Evolutionary conservation across 2,797 vertebrate genomes (phyloP), one percentile per base, ranked within the genome.

Genomic region (Hylomyscus alleni): DNA sequence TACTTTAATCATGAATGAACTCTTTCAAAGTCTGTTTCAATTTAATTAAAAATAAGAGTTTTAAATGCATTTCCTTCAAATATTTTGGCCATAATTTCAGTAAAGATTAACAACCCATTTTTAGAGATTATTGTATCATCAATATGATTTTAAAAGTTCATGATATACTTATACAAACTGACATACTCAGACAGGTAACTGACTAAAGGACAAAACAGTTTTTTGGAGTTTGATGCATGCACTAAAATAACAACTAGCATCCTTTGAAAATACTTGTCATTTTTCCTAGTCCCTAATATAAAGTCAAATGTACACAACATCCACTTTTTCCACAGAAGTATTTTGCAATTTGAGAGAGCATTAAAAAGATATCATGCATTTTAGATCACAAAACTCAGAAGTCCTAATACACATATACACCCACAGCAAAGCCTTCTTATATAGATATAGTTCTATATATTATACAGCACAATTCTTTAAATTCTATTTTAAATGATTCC

Each of bases 121-220:
- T 84, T 37, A 90, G n/a, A 94, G 72, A 97, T 92, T 47, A 78
- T 47, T 0, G 13, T 89, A 37, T 89, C 91, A 76, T 88, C 95
- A 97, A 89, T 20, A 44, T 62, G 82, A 97, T 47, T 96, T 97
- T 85, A 97, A 54, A 95, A 81, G 72, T 69, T 81, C 95, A 92
- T 96, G 88, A 97, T 97, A 93, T 78, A 90, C 76, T 95, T 86
- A 91, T 91, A 90, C 96, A 97, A 97, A 97, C 91, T 95, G 97
- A 95, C 95, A 90, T 97, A 81, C 96, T 93, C 97, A 98, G 97
- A 96, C 84, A 82, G 98, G 89, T 95, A 94, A 91, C 94, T 98
- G 96, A 94, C 92, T 97, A 88, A 96, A 94, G 97, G 95, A 92
- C 92, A 97, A 96, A 98, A 96, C 96, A 88, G 95, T 81, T 98